Percentiles rank a stretch among this genome's conserved stretches.
These are phyloP conservation scores for Grantiella picta DNA, from an alignment of 2,113 vertebrate genomes.

Conservation along the genomic window DNA sequence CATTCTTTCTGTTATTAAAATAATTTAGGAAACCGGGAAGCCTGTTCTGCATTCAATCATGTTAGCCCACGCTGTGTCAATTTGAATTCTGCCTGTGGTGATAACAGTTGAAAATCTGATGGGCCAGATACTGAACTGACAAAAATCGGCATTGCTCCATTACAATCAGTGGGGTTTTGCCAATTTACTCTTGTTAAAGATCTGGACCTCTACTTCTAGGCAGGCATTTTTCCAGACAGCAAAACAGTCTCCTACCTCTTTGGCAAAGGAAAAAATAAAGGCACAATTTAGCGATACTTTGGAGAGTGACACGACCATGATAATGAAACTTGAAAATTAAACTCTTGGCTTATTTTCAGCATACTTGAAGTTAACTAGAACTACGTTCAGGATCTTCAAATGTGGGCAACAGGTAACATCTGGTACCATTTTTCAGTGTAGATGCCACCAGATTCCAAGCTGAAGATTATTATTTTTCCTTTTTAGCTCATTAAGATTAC, in stretches of 20 bases:
- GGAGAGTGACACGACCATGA: not conserved
- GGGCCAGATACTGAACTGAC: constrained; percentile 42
- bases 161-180: constrained; percentile 36
- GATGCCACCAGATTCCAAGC: not conserved
- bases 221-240: constrained; percentile 56
- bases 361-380: not conserved
- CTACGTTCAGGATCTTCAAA: not conserved
- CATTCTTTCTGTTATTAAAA: constrained; percentile 77
- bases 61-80: constrained; percentile 63
- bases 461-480: not conserved
- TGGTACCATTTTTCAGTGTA: not conserved
- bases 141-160: constrained; percentile 35
- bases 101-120: constrained; percentile 66
- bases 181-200: constrained; percentile 44
- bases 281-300: not conserved
- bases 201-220: constrained; percentile 41
- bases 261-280: constrained; percentile 43
- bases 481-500: not conserved
- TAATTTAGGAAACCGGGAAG: constrained; percentile 65
- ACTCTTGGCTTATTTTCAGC: not conserved
- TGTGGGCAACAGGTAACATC: not conserved
- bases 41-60: constrained; percentile 61
- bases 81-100: constrained; percentile 69
- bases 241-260: constrained; percentile 50
- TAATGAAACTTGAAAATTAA: not conserved